Evolutionary conservation across 2,888 invertebrate species (phyloP).

Genomic region (Drosophila antonietae): DNA sequence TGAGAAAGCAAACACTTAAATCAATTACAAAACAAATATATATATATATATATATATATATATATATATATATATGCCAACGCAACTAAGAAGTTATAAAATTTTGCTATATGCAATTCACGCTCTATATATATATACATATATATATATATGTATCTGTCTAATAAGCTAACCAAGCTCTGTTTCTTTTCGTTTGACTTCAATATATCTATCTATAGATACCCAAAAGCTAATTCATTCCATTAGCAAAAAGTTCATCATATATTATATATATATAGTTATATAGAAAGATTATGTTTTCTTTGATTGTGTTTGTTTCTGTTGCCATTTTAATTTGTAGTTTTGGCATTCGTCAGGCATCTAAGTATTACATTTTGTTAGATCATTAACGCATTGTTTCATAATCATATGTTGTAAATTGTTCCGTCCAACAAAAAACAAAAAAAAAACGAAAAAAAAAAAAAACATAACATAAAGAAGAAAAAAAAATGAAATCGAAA

Average conservation of each 20-base stretch:
- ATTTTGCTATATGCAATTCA: conserved; percentile 36
- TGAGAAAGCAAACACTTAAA: conserved; percentile 27
- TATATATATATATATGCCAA: conserved; percentile 10
- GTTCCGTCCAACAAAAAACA: conserved; percentile 73
- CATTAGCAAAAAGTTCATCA: conserved; percentile 65
- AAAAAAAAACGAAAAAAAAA: conserved; percentile 38
- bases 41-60: conserved; percentile 9
- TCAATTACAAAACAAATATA: conserved; percentile 31
- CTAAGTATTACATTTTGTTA: conserved; percentile 53
- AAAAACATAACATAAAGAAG: conserved; percentile 20
- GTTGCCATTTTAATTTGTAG: conserved; percentile 32
- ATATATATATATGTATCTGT: conserved; percentile 41
- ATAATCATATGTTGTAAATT: conserved; percentile 80
- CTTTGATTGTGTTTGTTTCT: conserved; percentile 34
- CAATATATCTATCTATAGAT: conserved; percentile 4
- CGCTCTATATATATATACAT: conserved; percentile 31
- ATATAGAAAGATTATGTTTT: conserved; percentile 4
- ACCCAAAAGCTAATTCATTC: conserved; percentile 67
- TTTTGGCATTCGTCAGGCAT: conserved; percentile 34
- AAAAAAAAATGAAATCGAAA: conserved; percentile 8
- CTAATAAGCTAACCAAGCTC: conserved; percentile 26
- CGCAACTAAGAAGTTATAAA: conserved; percentile 32
- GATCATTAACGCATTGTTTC: conserved; percentile 69
- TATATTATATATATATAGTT: conserved; percentile 4
- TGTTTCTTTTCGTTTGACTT: conserved; percentile 11